Conservation (phyloP, 2,113 vertebrate species). For the Elaphurus davidianus region DNA sequence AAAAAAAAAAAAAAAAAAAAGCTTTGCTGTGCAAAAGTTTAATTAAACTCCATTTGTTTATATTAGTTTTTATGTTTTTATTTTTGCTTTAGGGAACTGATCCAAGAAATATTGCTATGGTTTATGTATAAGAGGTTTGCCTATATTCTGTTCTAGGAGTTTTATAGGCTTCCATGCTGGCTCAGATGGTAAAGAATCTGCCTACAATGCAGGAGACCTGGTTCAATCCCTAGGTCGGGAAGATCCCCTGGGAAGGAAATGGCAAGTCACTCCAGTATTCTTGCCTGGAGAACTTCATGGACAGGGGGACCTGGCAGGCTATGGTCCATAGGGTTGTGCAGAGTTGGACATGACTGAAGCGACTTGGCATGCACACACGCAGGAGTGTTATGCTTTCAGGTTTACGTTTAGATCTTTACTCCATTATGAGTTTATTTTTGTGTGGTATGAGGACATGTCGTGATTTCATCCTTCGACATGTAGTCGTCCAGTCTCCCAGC, state of each 20-base stretch:
- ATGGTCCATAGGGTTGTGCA: accelerated
- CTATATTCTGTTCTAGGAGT: background rate
- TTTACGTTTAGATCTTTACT: background rate
- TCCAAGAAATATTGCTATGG: background rate
- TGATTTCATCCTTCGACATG: background rate
- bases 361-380: background rate
- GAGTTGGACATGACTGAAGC: background rate
- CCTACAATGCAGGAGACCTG: background rate
- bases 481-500: background rate
- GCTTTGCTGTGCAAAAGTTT: background rate
- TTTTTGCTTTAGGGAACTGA: background rate
- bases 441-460: background rate
- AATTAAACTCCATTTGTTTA: background rate
- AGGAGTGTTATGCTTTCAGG: background rate
- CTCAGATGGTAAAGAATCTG: background rate
- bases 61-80: background rate
- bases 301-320: background rate
- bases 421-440: background rate
- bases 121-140: background rate
- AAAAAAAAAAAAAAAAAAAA: too few relatives aligned
- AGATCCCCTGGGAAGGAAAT: background rate
- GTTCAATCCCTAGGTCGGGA: background rate
- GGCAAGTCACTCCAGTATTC: background rate
- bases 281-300: background rate
- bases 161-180: background rate